phyloP scores from a whole-genome alignment of 1,140 invertebrate genomes.

The Panulirus ornatus region DNA sequence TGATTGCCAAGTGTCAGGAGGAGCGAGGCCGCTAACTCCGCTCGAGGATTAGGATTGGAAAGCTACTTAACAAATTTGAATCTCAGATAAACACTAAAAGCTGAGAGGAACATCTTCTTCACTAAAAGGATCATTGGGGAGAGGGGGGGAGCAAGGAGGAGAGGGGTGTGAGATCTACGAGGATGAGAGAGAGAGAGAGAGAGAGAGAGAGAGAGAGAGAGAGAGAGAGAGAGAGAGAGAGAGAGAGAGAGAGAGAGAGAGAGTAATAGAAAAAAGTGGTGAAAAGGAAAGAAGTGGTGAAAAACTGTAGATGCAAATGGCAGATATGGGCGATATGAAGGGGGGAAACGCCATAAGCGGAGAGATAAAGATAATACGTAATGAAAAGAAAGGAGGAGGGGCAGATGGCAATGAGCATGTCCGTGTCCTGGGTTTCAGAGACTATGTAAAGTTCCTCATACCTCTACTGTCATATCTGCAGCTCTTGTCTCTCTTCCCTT shows the following conservation, averaged over 20 bases:
- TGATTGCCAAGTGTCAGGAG: constrained; percentile 49
- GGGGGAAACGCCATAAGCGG: not conserved
- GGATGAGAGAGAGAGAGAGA: not conserved
- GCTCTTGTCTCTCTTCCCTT: too few species aligned
- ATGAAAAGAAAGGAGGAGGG: not conserved
- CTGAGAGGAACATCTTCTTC: constrained; percentile 65
- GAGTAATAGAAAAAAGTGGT: not conserved
- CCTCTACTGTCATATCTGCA: too few species aligned
- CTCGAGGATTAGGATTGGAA: constrained; percentile 54
- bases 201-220: not conserved
- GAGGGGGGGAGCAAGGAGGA: not conserved
- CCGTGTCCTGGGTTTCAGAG: too few species aligned
- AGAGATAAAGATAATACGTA: not conserved
- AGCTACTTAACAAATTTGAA: constrained; percentile 71
- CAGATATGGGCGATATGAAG: not conserved
- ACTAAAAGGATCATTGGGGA: constrained; percentile 59
- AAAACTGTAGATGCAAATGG: too few species aligned
- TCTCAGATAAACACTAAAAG: constrained; percentile 71
- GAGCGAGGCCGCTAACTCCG: constrained; percentile 50
- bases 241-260: constrained; percentile 23
- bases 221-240: not conserved
- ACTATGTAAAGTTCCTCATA: too few species aligned
- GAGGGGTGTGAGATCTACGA: not conserved
- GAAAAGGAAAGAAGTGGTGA: not conserved
- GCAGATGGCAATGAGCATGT: not conserved